Percentiles rank a stretch among this genome's conserved stretches.
Evolutionary conservation across 2,797 vertebrate genomes (phyloP).

Genomic region (Bufotes viridis): DNA sequence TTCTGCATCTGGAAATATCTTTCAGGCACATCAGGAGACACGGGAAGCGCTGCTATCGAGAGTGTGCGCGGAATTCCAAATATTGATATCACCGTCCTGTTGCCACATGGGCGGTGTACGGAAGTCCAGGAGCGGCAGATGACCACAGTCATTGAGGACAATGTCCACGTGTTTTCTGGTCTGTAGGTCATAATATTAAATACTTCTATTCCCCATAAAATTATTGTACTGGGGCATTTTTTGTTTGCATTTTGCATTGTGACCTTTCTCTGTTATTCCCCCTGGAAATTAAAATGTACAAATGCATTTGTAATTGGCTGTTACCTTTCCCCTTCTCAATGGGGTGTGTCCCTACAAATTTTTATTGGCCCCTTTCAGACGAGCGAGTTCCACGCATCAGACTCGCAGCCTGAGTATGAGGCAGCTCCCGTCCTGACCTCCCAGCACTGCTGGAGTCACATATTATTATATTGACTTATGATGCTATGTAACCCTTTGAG

Average conservation of each 20-base stretch:
- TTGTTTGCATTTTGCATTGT: background rate
- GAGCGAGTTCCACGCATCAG: too few species aligned
- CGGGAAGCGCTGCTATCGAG: slow-evolving; percentile 88
- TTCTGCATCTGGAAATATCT: background rate
- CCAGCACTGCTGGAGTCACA: too few species aligned
- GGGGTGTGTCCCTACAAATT: too few species aligned
- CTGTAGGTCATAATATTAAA: background rate
- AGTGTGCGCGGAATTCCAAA: slow-evolving; percentile 81
- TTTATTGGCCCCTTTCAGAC: too few species aligned
- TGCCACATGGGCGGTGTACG: slow-evolving; percentile 84
- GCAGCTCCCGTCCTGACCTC: too few species aligned
- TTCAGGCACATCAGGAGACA: slow-evolving; percentile 93
- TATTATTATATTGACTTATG: too few species aligned
- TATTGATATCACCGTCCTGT: slow-evolving; percentile 85
- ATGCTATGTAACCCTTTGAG: too few species aligned
- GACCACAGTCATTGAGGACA: slow-evolving; percentile 86
- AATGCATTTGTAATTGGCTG: too few species aligned
- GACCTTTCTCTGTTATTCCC: too few species aligned
- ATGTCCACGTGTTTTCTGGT: slow-evolving; percentile 90
- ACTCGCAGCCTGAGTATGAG: too few species aligned
- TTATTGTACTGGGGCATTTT: background rate
- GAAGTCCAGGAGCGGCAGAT: slow-evolving; percentile 91
- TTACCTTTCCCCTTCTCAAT: too few species aligned
- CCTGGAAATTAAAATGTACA: too few species aligned
- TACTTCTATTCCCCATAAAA: background rate